Conservation (phyloP, 2,797 vertebrate genomes). For the Megalops cyprinoides region DNA sequence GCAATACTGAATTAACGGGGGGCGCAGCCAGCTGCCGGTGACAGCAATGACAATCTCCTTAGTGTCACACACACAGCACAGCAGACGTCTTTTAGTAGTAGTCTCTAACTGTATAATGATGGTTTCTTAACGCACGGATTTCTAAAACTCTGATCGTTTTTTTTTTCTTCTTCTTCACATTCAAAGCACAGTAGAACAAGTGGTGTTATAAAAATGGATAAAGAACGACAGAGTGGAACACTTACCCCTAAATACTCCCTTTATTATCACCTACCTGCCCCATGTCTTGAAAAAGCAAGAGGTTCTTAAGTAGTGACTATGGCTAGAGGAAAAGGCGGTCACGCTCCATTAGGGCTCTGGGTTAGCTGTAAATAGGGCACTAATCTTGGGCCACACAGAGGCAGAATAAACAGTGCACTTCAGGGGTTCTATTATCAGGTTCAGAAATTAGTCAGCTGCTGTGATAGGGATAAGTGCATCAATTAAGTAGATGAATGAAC, state of each 20-base stretch:
- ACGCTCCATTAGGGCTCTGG: not conserved
- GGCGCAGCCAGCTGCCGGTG: not conserved
- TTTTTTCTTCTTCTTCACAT: too few species aligned
- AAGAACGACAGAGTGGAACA: too few species aligned
- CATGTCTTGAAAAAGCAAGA: too few species aligned
- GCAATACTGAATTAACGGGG: not conserved
- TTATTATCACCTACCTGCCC: too few species aligned
- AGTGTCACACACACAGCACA: not conserved
- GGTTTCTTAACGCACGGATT: not conserved
- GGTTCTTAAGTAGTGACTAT: too few species aligned
- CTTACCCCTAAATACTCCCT: too few species aligned
- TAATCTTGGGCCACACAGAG: too few species aligned
- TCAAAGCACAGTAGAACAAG: too few species aligned
- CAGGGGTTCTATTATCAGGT: not conserved
- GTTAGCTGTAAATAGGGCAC: not conserved
- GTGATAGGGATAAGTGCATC: not conserved
- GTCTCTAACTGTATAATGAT: not conserved
- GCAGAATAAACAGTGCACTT: not conserved
- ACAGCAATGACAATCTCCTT: not conserved
- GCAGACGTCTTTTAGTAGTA: not conserved
- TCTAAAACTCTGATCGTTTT: not conserved
- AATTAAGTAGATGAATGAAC: slow-evolving; percentile 5
- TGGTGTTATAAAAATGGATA: too few species aligned
- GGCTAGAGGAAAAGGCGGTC: not conserved
- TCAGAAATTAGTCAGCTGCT: not conserved